phyloP scores from a whole-genome alignment of 2,797 vertebrate species.

The Mormyrops boulengeri region DNA sequence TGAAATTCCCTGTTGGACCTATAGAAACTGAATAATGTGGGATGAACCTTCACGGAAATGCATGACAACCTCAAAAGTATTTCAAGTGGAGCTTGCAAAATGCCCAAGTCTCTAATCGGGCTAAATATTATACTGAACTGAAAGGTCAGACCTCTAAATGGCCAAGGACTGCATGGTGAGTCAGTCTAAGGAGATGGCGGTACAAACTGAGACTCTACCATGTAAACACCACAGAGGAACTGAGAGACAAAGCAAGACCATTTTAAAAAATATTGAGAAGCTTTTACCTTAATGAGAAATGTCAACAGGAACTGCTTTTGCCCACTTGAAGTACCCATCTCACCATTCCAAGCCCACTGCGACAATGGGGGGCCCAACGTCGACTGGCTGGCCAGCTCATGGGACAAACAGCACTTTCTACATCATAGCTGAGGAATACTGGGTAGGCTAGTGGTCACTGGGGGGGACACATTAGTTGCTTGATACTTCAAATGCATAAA shows the following conservation, averaged over 20 bases:
- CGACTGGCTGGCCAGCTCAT: not conserved
- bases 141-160: not conserved
- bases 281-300: slow-evolving; percentile 31
- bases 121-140: not conserved
- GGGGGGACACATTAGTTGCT: not conserved
- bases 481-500: not conserved
- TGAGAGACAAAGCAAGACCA: not conserved
- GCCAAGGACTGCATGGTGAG: not conserved
- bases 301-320: slow-evolving; percentile 26
- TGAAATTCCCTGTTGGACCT: too few relatives aligned
- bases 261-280: slow-evolving; percentile 1
- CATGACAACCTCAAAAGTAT: not conserved
- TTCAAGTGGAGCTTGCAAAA: not conserved
- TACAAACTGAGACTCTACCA: not conserved
- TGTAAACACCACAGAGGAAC: not conserved
- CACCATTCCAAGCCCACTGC: not conserved
- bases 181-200: not conserved
- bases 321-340: not conserved
- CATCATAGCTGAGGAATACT: not conserved
- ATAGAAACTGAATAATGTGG: not conserved
- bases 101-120: not conserved
- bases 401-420: not conserved
- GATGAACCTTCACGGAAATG: not conserved
- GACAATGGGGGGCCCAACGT: not conserved
- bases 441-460: not conserved